Evolutionary conservation across 1,140 invertebrate genomes (phyloP).

Genomic region (Rhagoletis pomonella): DNA sequence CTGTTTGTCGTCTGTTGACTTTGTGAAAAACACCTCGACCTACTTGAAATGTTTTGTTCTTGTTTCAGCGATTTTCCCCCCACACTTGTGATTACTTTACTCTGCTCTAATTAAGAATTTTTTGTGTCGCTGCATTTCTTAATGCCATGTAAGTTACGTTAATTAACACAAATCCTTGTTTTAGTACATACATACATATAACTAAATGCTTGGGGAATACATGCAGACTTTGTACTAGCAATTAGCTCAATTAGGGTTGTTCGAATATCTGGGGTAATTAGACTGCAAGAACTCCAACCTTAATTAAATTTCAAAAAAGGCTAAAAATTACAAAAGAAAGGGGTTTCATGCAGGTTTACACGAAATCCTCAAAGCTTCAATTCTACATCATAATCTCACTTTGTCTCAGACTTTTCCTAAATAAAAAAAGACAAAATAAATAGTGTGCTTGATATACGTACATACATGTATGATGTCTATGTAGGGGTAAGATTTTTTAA

Average conservation of each 20-base stretch:
- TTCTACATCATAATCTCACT: too few species aligned
- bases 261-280: background rate
- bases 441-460: too few species aligned
- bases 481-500: too few species aligned
- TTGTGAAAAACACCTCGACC: background rate
- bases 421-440: too few species aligned
- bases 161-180: constrained; percentile 17
- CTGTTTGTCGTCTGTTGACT: background rate
- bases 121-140: background rate
- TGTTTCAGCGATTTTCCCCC: background rate
- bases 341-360: too few species aligned
- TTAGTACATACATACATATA: background rate
- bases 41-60: background rate
- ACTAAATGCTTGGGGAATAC: background rate
- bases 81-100: background rate
- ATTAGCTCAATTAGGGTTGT: background rate
- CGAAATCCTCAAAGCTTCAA: too few species aligned
- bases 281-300: too few species aligned
- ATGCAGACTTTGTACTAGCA: background rate
- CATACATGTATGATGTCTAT: too few species aligned
- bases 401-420: too few species aligned
- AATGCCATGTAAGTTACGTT: constrained; percentile 5
- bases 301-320: too few species aligned
- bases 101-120: constrained; percentile 10
- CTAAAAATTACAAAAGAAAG: too few species aligned